These are phyloP conservation scores for Elephas maximus DNA, from an alignment of 2,113 vertebrate genomes.

Conservation along the genomic window DNA sequence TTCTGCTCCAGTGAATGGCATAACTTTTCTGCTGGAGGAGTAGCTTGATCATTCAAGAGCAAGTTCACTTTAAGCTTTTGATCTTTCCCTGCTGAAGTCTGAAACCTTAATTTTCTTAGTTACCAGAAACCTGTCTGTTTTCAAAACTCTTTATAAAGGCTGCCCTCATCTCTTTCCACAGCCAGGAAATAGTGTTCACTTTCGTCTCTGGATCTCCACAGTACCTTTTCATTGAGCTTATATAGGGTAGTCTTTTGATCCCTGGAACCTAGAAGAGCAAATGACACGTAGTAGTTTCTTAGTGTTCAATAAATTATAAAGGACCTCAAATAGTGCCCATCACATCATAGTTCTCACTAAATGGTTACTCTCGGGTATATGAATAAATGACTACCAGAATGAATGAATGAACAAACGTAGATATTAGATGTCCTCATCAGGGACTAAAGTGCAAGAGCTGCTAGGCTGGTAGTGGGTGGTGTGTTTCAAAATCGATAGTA, in stretches of 20 bases:
- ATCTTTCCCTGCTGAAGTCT: neutral
- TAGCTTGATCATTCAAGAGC: neutral
- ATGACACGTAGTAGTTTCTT: neutral
- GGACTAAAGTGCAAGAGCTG: neutral
- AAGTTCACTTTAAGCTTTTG: neutral
- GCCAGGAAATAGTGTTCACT: neutral
- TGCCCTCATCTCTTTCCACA: neutral
- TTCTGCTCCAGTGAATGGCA: neutral
- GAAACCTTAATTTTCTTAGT: neutral
- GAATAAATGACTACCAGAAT: conserved; percentile 32
- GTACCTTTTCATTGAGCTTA: neutral
- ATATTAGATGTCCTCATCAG: neutral
- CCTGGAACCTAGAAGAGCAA: neutral
- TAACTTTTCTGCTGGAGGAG: neutral
- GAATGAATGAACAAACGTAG: conserved; percentile 46
- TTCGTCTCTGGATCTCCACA: neutral
- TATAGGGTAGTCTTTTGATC: neutral
- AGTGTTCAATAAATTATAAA: conserved; percentile 29
- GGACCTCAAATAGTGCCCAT: neutral
- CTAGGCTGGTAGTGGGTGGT: conserved; percentile 1
- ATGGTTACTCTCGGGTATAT: neutral
- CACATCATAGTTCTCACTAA: neutral
- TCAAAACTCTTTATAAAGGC: neutral
- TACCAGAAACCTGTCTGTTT: neutral
- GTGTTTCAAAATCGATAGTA: conserved; percentile 60